phyloP scores from a whole-genome alignment of 2,888 invertebrate genomes.

The Atrina japonica region DNA sequence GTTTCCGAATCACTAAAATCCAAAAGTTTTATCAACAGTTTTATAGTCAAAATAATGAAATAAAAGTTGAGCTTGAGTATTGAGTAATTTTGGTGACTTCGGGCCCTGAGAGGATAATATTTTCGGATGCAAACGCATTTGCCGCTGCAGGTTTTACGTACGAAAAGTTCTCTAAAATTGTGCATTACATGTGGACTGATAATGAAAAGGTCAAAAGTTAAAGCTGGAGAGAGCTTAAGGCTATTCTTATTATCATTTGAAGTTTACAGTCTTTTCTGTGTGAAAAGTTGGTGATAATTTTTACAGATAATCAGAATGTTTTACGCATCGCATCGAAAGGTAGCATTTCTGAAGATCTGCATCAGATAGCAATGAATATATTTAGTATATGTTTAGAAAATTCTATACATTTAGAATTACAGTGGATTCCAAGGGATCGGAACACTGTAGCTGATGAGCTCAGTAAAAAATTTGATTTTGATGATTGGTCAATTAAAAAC shows the following conservation, averaged over 20 bases:
- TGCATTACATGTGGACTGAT: conserved; percentile 22
- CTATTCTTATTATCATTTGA: background rate
- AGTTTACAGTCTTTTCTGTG: background rate
- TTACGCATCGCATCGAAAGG: conserved; percentile 12
- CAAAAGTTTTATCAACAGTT: no score
- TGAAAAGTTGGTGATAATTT: background rate
- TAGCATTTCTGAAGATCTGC: conserved; percentile 16
- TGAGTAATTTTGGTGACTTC: no score
- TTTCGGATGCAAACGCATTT: conserved; percentile 8
- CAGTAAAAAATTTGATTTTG: conserved; percentile 19
- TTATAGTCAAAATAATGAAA: no score
- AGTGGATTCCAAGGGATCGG: conserved; percentile 10
- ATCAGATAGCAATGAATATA: background rate
- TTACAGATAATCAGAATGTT: conserved; percentile 23
- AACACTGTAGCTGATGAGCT: no score
- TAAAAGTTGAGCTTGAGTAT: no score
- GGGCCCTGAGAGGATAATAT: background rate
- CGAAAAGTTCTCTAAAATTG: conserved; percentile 7
- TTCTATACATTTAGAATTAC: conserved; percentile 5
- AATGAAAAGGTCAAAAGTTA: background rate
- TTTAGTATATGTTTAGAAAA: conserved; percentile 4
- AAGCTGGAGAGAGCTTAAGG: conserved; percentile 5
- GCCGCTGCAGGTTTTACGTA: conserved; percentile 6
- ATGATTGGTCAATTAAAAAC: no score
- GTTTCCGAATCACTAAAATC: no score